Base-by-base conservation (phyloP, 2,888 invertebrate genomes). In the Dysmachus trigonus region DNA sequence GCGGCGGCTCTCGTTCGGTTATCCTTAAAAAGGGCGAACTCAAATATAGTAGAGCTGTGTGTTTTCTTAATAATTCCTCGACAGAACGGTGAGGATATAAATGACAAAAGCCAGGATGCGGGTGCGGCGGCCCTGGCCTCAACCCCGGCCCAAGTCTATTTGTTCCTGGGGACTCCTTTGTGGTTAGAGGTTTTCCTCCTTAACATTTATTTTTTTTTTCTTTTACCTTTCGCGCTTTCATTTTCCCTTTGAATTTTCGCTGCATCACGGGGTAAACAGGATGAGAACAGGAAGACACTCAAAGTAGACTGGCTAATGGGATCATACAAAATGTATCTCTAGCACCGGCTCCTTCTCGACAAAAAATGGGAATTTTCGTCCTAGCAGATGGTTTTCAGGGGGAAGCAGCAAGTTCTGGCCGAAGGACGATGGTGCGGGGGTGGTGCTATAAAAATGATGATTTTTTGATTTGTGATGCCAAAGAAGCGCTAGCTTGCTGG, bases 51-150 rank as follows among this genome's bases (percentile, higher is more conserved):
- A 47, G 30, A 13, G 47, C n/a, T n/a, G n/a, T n/a, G n/a, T 77
- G 47, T 77, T 77, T 77, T 77, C 47, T 77, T 77, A 77, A 77
- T 77, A 77, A 77, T 77, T 47, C 15, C 47, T 77, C 13, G 47
- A 41, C 62, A 27, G 62, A n/a, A n/a, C 3, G 2, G 27, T 22
- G 22, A 6, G 62, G 62, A 62, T 62, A 62, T 62, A 62, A 62
- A 62, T 62, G 62, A 62, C 27, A 62, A 62, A 62, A 62, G 22
- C 27, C 62, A 5, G 22, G 62, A 62, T 62, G 62, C 22, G 27
- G 22, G 62, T 62, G 47, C n/a, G 47, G 18, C n/a, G n/a, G n/a
- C n/a, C n/a, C n/a, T n/a, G n/a, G n/a, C n/a, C n/a, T n/a, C n/a
- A n/a, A n/a, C 15, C 38, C 8, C 62, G 22, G 27, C 27, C 62